Base-by-base conservation (phyloP, 2,113 vertebrate species). In the Austrofundulus limnaeus region DNA sequence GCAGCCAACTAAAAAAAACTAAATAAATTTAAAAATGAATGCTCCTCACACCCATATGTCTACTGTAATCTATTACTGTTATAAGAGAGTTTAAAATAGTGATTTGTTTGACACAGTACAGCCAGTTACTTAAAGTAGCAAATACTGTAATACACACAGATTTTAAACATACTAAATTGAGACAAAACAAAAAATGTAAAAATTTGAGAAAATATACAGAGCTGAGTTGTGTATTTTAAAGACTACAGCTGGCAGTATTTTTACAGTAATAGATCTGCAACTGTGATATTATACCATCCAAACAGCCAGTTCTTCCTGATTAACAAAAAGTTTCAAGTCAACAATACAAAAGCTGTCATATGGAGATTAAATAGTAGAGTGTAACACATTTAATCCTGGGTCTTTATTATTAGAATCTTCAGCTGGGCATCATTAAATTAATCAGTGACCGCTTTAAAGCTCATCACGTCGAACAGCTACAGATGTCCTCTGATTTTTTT, bases 331-430 rank as follows among this genome's bases (percentile, higher is more conserved):
- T 17, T 24, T 28, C 51, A 11, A 49, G 10, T 25, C 28, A 13
- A 15, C n/a, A n/a, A n/a, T n/a, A 52, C 10, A 58, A 42, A 45
- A 17, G n/a, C 15, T 49, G 21, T 21, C 39, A 57, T 39, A 0
- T 47, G 17, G 25, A 21, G 41, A 48, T 31, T 13, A 60, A 57
- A 34, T 59, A 25, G 45, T 38, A 71, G 4, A n/a, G 50, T 52
- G 16, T n/a, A 38, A 25, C 57, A 46, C 1, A 8, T 62, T 23
- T 31, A 5, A 46, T 39, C 52, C 11, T 14, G 5, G 37, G 13
- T 3, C 45, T 59, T 50, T 56, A 62, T 64, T 47, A 60, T 71
- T 51, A 28, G n/a, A 37, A 46, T 51, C 14, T n/a, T 60, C 34
- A 25, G 34, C 37, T 19, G 2, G 38, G 13, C 41, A 54, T 43